These are phyloP conservation scores for Ginglymostoma cirratum DNA, from an alignment of 2,113 vertebrate species.

Conservation along the genomic window DNA sequence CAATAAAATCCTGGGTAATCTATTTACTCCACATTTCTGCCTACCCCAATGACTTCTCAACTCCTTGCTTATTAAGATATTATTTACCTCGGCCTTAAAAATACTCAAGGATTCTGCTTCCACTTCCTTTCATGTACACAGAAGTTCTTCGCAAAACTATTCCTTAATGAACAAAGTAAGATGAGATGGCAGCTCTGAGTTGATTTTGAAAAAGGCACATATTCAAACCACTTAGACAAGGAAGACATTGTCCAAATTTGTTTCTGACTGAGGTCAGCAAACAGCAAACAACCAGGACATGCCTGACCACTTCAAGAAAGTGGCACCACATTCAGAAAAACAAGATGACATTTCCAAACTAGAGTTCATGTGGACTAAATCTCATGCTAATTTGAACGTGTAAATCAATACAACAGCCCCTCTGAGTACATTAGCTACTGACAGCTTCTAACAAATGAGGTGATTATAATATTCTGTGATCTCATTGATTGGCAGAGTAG, in stretches of 20 bases:
- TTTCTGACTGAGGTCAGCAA: neutral
- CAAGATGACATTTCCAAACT: neutral
- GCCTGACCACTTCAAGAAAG: neutral
- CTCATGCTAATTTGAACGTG: neutral
- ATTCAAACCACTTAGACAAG: neutral
- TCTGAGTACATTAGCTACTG: neutral
- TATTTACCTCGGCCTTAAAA: no score
- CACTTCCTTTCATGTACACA: neutral
- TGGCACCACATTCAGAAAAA: neutral
- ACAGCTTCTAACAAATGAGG: neutral
- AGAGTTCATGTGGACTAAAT: neutral
- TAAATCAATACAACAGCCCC: neutral
- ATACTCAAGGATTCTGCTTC: no score
- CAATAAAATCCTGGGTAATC: no score
- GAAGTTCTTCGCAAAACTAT: neutral
- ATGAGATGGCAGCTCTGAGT: neutral
- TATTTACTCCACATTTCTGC: no score
- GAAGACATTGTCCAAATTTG: neutral
- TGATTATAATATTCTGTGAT: neutral
- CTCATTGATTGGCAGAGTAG: no score
- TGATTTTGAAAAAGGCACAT: neutral
- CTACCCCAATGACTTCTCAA: no score
- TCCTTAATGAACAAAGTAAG: neutral
- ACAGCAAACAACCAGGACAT: neutral
- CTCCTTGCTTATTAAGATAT: no score